Conservation (phyloP, 2,888 invertebrate genomes). For the Eupithecia exiguata region DNA sequence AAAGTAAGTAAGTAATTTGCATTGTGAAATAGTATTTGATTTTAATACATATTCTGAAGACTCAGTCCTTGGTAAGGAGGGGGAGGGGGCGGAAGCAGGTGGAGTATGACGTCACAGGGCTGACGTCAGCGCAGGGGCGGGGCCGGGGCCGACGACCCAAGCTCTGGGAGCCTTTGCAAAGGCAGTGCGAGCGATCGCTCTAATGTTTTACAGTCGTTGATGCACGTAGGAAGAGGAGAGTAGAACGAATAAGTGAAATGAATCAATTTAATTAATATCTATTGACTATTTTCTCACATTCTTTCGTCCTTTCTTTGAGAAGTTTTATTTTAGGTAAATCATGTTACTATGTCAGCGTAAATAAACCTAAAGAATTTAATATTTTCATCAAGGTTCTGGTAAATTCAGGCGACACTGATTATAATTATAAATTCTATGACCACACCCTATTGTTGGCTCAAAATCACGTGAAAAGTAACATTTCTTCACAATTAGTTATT, state of each 20-base stretch:
- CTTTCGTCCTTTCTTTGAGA: neutral
- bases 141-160: conserved; percentile 69
- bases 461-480: neutral
- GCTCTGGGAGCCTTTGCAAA: conserved; percentile 45
- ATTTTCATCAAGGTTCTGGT: neutral
- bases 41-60: conserved; percentile 57
- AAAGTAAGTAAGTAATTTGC: conserved; percentile 44
- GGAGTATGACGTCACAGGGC: conserved; percentile 71
- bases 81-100: conserved; percentile 59
- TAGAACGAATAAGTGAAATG: neutral
- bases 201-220: neutral
- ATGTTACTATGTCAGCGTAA: neutral
- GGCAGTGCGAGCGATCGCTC: conserved; percentile 14
- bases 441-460: neutral
- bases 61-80: conserved; percentile 56
- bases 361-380: neutral
- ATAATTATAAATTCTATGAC: neutral
- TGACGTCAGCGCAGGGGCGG: conserved; percentile 76
- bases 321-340: neutral
- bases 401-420: neutral
- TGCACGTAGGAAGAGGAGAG: neutral
- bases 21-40: conserved; percentile 50
- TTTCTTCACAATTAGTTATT: neutral
- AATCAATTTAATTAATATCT: neutral
- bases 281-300: neutral